Evolutionary conservation across 2,888 invertebrate species (phyloP).

Genomic region (Amiota mariae): DNA sequence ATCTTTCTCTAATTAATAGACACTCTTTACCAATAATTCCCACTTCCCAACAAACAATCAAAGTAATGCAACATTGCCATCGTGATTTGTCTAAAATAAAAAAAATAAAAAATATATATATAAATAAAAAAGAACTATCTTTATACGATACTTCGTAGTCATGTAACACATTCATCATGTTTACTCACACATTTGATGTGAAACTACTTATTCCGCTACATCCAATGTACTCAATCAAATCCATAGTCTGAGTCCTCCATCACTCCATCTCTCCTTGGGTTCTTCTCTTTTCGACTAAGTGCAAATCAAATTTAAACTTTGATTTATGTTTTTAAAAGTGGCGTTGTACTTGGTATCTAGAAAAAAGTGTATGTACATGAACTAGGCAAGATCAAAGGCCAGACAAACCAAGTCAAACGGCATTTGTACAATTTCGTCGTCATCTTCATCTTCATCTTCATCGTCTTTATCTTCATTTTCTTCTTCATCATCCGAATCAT

Average conservation of each 20-base stretch:
- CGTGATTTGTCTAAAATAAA: slow-evolving; percentile 6
- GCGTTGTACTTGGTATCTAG: neutral
- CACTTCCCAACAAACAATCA: slow-evolving; percentile 9
- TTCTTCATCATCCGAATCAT: neutral
- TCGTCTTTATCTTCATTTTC: neutral
- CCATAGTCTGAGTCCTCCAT: slow-evolving; percentile 19
- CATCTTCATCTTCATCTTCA: neutral
- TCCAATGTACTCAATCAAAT: too few relatives aligned
- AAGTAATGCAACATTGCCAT: slow-evolving; percentile 10
- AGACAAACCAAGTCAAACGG: slow-evolving; percentile 22
- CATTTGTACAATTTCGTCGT: slow-evolving; percentile 3
- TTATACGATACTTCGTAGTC: neutral
- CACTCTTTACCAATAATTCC: neutral
- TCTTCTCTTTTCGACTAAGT: neutral
- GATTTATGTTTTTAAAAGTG: slow-evolving; percentile 26
- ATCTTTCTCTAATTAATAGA: slow-evolving; percentile 1
- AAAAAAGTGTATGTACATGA: slow-evolving; percentile 42
- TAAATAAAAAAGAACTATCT: neutral
- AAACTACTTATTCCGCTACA: neutral
- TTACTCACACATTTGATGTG: slow-evolving; percentile 22
- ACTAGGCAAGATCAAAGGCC: slow-evolving; percentile 20
- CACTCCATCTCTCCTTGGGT: slow-evolving; percentile 14
- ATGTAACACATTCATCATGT: slow-evolving; percentile 26
- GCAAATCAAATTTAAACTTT: slow-evolving; percentile 28
- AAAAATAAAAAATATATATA: neutral